Conservation (phyloP, 2,113 vertebrate species). For the Gallinago jamesoni region DNA sequence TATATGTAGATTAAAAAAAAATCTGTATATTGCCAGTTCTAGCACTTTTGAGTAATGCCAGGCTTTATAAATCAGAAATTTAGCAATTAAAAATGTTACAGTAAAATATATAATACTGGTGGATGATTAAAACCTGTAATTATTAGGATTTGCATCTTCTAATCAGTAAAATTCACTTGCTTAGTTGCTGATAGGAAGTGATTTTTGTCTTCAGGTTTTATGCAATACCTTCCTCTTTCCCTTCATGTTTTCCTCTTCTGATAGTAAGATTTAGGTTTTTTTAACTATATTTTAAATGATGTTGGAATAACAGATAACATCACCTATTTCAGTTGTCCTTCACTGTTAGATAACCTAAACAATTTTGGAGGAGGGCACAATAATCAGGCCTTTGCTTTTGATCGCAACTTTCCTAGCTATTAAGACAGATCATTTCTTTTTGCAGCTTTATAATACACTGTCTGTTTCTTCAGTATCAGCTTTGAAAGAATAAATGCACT, state of each 20-base stretch:
- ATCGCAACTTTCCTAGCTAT: neutral
- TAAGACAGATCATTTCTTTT: neutral
- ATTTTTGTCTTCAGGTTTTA: neutral
- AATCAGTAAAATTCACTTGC: neutral
- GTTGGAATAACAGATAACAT: neutral
- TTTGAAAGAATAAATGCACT: neutral
- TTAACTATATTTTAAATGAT: neutral
- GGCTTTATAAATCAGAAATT: neutral
- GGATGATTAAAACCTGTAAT: neutral
- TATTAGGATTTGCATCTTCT: neutral
- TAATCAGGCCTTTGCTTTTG: neutral
- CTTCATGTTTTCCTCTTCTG: neutral
- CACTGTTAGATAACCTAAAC: neutral
- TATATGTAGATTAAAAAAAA: neutral
- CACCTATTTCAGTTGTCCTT: neutral
- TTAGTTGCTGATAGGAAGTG: neutral
- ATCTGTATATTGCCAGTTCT: neutral
- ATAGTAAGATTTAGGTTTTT: neutral
- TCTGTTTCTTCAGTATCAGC: neutral
- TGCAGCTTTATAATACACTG: neutral
- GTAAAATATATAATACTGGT: neutral
- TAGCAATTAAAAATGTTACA: neutral
- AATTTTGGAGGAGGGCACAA: neutral
- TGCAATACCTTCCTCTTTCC: accelerated
- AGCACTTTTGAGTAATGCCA: neutral